These are phyloP conservation scores for Astreopora myriophthalma DNA, from an alignment of 64 coral and sea anemone species.

Conservation along the genomic window DNA sequence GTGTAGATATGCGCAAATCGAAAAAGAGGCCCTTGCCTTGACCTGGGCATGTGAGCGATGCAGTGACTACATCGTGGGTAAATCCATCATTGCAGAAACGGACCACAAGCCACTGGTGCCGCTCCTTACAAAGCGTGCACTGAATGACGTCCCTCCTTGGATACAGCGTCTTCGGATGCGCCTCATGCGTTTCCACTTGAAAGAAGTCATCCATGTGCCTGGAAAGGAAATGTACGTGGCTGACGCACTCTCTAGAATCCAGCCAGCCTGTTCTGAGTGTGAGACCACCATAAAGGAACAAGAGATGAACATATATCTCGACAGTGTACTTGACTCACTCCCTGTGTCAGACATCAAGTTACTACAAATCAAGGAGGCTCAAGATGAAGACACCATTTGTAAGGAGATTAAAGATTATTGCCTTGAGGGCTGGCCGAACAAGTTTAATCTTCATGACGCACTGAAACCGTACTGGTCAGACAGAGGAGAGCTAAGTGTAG, in stretches of 20 bases:
- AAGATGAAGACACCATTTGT: constrained; percentile 20
- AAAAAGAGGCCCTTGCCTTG: constrained; percentile 32
- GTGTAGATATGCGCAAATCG: constrained; percentile 43
- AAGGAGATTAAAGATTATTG: constrained; percentile 18
- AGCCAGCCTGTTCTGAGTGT: too few relatives aligned
- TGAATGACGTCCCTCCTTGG: background rate
- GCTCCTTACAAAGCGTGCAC: background rate
- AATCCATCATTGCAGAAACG: constrained; percentile 39
- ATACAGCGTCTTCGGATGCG: constrained; percentile 18
- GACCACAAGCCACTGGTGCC: constrained; percentile 58
- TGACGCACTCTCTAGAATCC: too few relatives aligned
- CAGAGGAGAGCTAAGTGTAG: constrained; percentile 6
- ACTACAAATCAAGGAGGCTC: too few relatives aligned
- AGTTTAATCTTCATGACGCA: too few relatives aligned
- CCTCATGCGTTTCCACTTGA: too few relatives aligned
- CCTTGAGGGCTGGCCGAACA: constrained; percentile 52
- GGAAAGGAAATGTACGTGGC: too few relatives aligned
- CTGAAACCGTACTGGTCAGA: constrained; percentile 45
- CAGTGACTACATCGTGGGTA: constrained; percentile 55
- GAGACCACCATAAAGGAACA: too few relatives aligned
- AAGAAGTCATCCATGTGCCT: too few relatives aligned
- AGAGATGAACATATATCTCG: too few relatives aligned
- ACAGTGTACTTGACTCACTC: too few relatives aligned
- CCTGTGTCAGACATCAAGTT: too few relatives aligned
- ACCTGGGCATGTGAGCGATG: constrained; percentile 59